Conservation (phyloP, 2,797 vertebrate genomes). For the Neosilurus hyrtlii region DNA sequence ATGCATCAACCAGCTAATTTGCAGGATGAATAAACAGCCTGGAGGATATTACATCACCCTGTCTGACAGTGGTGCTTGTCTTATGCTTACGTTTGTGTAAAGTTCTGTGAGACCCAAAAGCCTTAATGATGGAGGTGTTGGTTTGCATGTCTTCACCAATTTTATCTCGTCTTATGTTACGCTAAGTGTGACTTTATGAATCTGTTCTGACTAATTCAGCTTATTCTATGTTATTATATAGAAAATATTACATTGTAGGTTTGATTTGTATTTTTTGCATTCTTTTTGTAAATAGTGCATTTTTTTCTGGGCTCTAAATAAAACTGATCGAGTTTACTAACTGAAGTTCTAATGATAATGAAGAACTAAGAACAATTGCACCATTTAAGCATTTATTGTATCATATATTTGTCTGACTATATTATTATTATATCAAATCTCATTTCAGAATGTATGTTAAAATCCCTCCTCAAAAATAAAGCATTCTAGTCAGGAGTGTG, state of each 20-base stretch:
- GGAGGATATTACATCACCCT: conserved; percentile 34
- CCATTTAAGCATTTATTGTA: conserved; percentile 7
- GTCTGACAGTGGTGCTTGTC: conserved; percentile 12
- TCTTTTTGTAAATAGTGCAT: not conserved
- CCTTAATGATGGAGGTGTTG: conserved; percentile 43
- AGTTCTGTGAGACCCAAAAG: conserved; percentile 54
- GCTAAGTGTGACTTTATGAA: not conserved
- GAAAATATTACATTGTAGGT: not conserved
- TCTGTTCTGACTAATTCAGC: conserved; percentile 7
- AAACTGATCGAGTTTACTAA: not conserved
- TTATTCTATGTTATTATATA: not conserved
- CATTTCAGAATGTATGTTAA: conserved; percentile 11
- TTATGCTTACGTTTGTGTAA: conserved; percentile 36
- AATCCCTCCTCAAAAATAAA: conserved; percentile 10
- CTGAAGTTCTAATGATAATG: not conserved
- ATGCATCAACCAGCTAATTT: conserved; percentile 43
- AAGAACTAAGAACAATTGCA: not conserved
- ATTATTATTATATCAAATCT: too few relatives aligned
- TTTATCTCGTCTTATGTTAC: not conserved
- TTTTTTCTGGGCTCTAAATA: conserved; percentile 19
- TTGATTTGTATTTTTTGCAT: conserved; percentile 1
- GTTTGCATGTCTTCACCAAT: conserved; percentile 20
- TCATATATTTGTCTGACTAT: not conserved
- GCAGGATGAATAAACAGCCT: conserved; percentile 30
- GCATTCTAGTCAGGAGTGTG: conserved; percentile 3